These are phyloP conservation scores for Phocoena phocoena DNA, from an alignment of 2,113 vertebrate genomes.

Conservation along the genomic window DNA sequence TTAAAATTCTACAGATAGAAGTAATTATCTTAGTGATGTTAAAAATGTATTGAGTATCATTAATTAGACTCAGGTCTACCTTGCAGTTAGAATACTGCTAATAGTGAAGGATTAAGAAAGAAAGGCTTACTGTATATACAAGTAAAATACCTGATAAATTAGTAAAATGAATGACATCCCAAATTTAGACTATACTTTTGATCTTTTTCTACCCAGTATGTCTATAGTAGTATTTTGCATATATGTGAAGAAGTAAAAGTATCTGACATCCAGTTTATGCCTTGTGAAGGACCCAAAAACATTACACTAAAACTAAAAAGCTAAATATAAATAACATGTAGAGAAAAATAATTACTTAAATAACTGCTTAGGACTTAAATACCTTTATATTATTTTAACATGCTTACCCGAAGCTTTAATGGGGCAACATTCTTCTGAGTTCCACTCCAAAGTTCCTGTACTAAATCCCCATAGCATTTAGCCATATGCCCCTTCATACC, in stretches of 20 bases:
- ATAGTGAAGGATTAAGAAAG: background rate
- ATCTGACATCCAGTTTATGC: background rate
- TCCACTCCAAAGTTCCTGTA: constrained; percentile 98
- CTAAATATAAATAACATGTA: constrained; percentile 36
- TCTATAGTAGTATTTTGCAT: background rate
- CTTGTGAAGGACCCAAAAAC: constrained; percentile 2
- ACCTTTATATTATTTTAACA: constrained; percentile 41
- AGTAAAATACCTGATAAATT: background rate
- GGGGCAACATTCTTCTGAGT: constrained; percentile 98
- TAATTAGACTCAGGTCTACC: background rate
- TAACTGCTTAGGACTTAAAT: constrained; percentile 1
- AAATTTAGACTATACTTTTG: background rate
- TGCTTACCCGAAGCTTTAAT: constrained; percentile 94
- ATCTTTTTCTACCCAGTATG: background rate
- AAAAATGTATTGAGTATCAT: background rate
- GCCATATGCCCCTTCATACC: constrained; percentile 99
- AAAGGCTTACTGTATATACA: background rate
- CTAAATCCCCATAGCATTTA: constrained; percentile 98
- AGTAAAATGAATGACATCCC: background rate
- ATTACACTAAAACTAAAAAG: constrained; percentile 44
- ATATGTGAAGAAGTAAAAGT: constrained; percentile 16
- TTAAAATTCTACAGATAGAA: background rate
- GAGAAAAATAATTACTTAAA: constrained; percentile 31
- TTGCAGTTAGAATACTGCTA: background rate
- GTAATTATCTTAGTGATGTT: background rate